Evolutionary conservation across 23 tunicate species (phyloP).

Genomic region (Corella eumyota): DNA sequence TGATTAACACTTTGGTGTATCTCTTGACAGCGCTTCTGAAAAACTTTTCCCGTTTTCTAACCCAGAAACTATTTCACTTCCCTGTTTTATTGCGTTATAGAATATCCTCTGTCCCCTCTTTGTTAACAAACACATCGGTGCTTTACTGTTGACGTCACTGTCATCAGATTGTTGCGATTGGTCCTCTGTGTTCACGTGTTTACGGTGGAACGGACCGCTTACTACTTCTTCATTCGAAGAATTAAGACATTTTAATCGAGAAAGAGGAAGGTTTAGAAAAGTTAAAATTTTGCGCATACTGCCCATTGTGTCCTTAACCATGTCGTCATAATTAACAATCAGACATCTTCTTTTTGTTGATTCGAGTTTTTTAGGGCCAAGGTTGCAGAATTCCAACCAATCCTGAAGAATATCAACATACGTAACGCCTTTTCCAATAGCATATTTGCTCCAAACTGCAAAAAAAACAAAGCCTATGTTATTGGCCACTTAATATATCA

Average conservation of each 20-base stretch:
- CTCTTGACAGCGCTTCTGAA: background rate
- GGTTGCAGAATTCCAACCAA: constrained; percentile 8
- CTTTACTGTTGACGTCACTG: too few species aligned
- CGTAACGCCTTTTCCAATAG: background rate
- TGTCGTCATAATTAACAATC: constrained; percentile 4
- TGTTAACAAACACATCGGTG: constrained; percentile 3
- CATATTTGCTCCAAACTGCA: constrained; percentile 11
- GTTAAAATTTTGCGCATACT: constrained; percentile 1
- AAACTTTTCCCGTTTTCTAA: background rate
- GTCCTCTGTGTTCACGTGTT: background rate
- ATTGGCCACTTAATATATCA: too few species aligned
- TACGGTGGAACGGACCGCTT: constrained; percentile 6
- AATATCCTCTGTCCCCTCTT: background rate
- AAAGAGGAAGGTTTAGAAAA: background rate
- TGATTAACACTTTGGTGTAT: constrained; percentile 3
- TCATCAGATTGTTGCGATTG: background rate
- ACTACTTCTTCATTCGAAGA: too few species aligned
- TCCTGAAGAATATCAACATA: background rate
- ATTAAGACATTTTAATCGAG: constrained; percentile 4
- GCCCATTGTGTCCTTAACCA: constrained; percentile 1
- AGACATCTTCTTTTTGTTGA: too few species aligned
- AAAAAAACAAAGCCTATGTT: too few species aligned
- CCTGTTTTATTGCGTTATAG: constrained; percentile 7
- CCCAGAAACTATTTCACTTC: background rate
- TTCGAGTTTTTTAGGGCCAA: background rate